A percentile compares a stretch with the other conserved stretches of the same genome.
These are phyloP conservation scores for Pygoscelis adeliae DNA, from an alignment of 2,113 vertebrate genomes.

Conservation along the genomic window DNA sequence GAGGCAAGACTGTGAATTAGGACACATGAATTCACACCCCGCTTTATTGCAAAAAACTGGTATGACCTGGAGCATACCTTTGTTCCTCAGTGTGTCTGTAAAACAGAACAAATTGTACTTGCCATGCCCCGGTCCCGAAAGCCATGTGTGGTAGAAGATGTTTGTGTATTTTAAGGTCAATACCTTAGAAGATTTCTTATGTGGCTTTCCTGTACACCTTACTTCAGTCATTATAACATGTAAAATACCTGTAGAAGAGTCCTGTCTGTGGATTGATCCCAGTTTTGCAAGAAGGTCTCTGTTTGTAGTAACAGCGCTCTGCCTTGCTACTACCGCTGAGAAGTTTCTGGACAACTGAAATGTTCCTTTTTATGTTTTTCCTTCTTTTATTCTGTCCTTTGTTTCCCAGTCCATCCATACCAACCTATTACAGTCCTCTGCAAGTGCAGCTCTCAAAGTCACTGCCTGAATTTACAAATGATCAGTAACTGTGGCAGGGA, in stretches of 20 bases:
- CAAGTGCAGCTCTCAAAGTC: neutral
- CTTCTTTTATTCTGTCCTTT: neutral
- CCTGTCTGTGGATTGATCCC: neutral
- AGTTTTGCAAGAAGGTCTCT: neutral
- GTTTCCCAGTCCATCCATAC: neutral
- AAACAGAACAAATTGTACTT: neutral
- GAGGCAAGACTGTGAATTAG: neutral
- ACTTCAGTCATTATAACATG: neutral
- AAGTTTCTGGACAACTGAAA: neutral
- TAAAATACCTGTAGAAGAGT: neutral
- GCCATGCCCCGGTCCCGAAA: neutral
- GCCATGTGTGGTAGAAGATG: neutral
- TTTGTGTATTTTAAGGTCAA: neutral
- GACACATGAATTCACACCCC: neutral
- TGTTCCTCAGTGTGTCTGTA: neutral
- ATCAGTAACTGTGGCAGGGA: neutral
- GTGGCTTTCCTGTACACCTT: neutral
- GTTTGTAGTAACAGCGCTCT: neutral
- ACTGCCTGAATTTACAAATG: neutral
- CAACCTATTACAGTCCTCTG: neutral
- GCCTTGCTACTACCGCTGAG: neutral
- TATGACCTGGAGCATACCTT: neutral
- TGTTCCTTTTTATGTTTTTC: neutral
- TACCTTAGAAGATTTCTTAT: neutral
- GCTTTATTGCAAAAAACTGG: neutral